phyloP scores from a whole-genome alignment of 2,113 vertebrate genomes.

The Petrocephalus microphthalmus region DNA sequence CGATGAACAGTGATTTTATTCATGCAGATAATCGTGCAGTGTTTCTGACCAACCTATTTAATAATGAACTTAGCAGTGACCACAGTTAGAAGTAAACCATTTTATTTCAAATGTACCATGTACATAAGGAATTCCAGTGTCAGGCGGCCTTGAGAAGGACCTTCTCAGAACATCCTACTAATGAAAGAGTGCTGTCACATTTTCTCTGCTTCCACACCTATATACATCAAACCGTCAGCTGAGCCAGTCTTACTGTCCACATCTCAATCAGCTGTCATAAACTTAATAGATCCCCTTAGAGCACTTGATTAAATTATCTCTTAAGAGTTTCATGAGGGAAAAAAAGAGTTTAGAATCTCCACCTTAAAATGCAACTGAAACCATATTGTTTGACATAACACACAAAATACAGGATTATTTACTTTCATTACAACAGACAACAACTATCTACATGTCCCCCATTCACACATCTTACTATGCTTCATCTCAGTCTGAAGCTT shows the following conservation, averaged over 20 bases:
- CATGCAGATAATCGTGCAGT: background rate
- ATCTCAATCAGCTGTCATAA: no score
- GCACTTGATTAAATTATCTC: background rate
- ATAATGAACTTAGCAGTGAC: background rate
- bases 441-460: background rate
- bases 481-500: background rate
- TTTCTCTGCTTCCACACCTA: background rate
- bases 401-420: constrained; percentile 14
- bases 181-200: background rate
- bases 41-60: background rate
- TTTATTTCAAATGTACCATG: background rate
- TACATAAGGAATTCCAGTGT: background rate
- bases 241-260: background rate
- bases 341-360: background rate
- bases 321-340: background rate
- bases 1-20: background rate
- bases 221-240: background rate
- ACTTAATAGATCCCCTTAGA: background rate
- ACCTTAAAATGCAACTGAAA: background rate
- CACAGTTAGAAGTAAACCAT: background rate
- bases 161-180: background rate
- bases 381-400: background rate
- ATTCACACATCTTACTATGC: background rate
- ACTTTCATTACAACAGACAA: constrained; percentile 9
- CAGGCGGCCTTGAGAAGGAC: background rate